These are phyloP conservation scores for Halcyon badia DNA, from an alignment of 2,797 vertebrate species.

Conservation along the genomic window DNA sequence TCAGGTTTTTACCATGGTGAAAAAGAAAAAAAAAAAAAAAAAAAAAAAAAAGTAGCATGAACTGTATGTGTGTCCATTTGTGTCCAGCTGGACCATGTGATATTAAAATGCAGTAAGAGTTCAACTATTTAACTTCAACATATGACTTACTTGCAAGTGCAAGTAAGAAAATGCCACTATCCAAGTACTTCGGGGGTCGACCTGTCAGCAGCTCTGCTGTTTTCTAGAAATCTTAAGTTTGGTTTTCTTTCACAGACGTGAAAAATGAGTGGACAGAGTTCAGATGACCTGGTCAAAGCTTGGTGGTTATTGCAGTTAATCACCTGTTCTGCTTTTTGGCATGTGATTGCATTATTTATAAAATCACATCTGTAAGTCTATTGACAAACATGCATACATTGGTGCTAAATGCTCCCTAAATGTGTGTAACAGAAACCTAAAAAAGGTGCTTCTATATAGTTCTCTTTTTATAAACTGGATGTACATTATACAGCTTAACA, in stretches of 20 bases:
- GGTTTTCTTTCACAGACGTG: not conserved
- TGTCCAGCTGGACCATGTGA: not conserved
- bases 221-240: not conserved
- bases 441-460: not conserved
- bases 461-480: not conserved
- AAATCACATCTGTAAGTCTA: not conserved
- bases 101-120: not conserved
- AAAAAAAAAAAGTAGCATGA: not conserved
- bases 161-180: not conserved
- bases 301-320: constrained; percentile 18
- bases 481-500: not conserved
- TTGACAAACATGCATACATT: not conserved
- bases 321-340: not conserved
- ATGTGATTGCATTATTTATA: not conserved
- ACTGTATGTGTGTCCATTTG: rapidly evolving
- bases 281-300: constrained; percentile 9
- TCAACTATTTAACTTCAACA: not conserved
- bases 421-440: not conserved
- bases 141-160: not conserved
- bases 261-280: not conserved
- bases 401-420: not conserved
- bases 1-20: not conserved
- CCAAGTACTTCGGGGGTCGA: not conserved
- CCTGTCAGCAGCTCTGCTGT: not conserved
- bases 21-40: not conserved